A percentile compares a stretch with the other conserved stretches of the same genome.
Conservation (phyloP, 2,888 invertebrate genomes). For the Sesia bembeciformis region DNA sequence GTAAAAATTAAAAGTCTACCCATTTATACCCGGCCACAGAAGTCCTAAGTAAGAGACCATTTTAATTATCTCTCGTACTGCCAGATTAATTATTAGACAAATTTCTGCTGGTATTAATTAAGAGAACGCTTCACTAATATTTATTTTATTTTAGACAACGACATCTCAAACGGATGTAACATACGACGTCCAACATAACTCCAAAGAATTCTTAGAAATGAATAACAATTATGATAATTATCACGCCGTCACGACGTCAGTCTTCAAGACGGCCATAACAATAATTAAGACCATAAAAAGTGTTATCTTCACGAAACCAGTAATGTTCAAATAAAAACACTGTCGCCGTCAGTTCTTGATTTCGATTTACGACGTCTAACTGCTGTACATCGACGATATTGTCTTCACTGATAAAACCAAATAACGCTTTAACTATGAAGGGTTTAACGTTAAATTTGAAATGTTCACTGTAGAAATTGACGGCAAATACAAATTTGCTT, state of each 20-base stretch:
- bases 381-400: constrained; percentile 20
- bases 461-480: background rate
- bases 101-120: too few species aligned
- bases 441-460: constrained; percentile 9
- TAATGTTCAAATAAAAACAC: constrained; percentile 61
- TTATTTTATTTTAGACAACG: background rate
- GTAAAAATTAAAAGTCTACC: too few species aligned
- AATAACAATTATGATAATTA: constrained; percentile 62
- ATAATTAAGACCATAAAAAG: constrained; percentile 63
- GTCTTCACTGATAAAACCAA: constrained; percentile 8
- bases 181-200: constrained; percentile 20
- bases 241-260: constrained; percentile 44
- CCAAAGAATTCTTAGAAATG: constrained; percentile 36
- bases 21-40: too few species aligned
- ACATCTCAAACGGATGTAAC: constrained; percentile 13
- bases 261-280: constrained; percentile 46
- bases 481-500: background rate
- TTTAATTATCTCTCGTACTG: too few species aligned
- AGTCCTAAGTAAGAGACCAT: too few species aligned
- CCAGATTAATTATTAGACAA: too few species aligned
- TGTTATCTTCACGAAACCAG: constrained; percentile 57
- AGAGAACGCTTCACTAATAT: background rate
- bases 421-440: constrained; percentile 2
- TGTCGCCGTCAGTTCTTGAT: constrained; percentile 46
- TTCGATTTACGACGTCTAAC: constrained; percentile 45